A percentile compares a stretch with the other conserved stretches of the same genome.
phyloP scores from a whole-genome alignment of 2,797 vertebrate species.

The Thalassophryne amazonica region DNA sequence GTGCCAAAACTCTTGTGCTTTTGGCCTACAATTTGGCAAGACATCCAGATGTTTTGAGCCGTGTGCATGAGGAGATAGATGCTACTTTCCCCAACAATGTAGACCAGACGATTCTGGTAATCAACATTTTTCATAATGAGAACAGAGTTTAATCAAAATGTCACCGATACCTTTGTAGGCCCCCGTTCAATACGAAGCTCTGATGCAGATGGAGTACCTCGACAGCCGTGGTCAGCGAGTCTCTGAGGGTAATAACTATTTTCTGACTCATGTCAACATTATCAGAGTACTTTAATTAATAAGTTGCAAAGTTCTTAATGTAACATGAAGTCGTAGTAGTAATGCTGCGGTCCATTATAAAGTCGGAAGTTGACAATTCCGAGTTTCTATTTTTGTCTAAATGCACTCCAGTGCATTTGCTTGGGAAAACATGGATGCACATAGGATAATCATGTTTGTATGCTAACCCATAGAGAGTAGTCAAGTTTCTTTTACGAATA shows the following conservation, averaged over 20 bases:
- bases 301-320: too few species aligned
- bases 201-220: constrained; percentile 80
- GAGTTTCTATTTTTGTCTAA: too few species aligned
- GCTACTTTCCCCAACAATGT: constrained; percentile 76
- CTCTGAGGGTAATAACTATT: constrained; percentile 46
- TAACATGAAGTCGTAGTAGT: too few species aligned
- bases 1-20: constrained; percentile 66
- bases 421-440: too few species aligned
- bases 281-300: too few species aligned
- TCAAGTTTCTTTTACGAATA: too few species aligned
- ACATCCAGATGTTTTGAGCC: constrained; percentile 73
- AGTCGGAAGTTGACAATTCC: too few species aligned
- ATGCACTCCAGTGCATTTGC: too few species aligned
- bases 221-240: constrained; percentile 71
- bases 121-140: not conserved
- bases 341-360: too few species aligned
- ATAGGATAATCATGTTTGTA: too few species aligned
- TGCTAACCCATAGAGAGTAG: too few species aligned
- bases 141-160: constrained; percentile 41
- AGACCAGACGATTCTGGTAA: not conserved
- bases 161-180: constrained; percentile 42
- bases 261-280: constrained; percentile 49
- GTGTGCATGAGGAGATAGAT: constrained; percentile 77
- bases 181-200: constrained; percentile 43
- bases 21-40: constrained; percentile 74